These are phyloP conservation scores for Silurus asotus DNA, from an alignment of 2,113 vertebrate species.

Conservation along the genomic window DNA sequence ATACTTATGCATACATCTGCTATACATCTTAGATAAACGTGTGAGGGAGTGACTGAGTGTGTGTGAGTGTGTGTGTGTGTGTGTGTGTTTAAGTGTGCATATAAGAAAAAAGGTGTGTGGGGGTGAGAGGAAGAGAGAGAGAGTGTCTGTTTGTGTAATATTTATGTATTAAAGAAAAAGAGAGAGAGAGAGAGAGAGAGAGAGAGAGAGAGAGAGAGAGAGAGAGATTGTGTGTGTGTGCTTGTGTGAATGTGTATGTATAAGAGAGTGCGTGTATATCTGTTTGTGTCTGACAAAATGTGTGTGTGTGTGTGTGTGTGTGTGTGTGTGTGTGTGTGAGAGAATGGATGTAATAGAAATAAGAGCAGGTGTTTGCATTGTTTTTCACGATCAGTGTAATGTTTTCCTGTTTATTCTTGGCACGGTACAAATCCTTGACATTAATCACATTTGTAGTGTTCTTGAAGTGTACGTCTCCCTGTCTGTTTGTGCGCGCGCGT, in stretches of 20 bases:
- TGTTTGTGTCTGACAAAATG: neutral
- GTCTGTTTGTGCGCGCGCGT: slow-evolving; percentile 48
- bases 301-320: neutral
- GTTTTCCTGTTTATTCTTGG: slow-evolving; percentile 59
- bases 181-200: no score
- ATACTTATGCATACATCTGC: neutral
- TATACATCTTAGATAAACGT: neutral
- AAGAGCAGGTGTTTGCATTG: slow-evolving; percentile 56
- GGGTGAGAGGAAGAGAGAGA: neutral
- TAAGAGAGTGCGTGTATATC: neutral
- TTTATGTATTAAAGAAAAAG: no score
- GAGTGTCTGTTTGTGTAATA: neutral
- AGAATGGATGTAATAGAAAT: slow-evolving; percentile 36
- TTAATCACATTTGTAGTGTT: slow-evolving; percentile 61
- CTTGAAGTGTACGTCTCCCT: slow-evolving; percentile 37
- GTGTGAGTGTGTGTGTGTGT: neutral
- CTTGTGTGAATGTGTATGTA: neutral
- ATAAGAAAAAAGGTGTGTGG: neutral
- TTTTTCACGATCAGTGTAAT: slow-evolving; percentile 43
- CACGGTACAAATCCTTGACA: slow-evolving; percentile 70
- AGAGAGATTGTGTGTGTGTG: neutral
- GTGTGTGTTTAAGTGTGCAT: neutral
- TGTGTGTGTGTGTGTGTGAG: no score
- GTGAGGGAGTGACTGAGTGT: no score
- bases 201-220: neutral